Percentiles rank a stretch among this genome's conserved stretches.
Conservation (phyloP, 2,888 invertebrate genomes). For the Pandemis cinnamomeana region DNA sequence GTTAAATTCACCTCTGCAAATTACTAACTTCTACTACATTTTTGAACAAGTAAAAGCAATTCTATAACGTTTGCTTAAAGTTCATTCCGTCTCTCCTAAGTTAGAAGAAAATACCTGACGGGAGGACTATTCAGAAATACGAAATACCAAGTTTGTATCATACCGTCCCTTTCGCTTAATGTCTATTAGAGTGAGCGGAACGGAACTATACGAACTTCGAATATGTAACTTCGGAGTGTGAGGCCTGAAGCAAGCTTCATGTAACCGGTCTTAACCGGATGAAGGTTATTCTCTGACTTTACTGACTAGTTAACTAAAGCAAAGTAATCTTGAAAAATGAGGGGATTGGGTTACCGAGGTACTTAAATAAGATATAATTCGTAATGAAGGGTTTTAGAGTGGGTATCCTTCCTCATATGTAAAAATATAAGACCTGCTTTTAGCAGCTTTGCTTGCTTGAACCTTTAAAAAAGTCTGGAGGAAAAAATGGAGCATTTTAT, state of each 20-base stretch:
- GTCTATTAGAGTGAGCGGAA: too few species aligned
- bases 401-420: too few species aligned
- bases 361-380: not conserved
- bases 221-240: too few species aligned
- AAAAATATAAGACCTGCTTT: too few species aligned
- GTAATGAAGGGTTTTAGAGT: not conserved
- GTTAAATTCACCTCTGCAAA: not conserved
- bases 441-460: too few species aligned
- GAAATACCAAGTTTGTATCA: too few species aligned
- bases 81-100: not conserved
- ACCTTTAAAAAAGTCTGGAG: too few species aligned
- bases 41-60: not conserved
- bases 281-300: conserved; percentile 12
- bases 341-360: not conserved
- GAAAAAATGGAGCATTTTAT: too few species aligned
- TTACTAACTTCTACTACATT: not conserved
- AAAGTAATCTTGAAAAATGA: not conserved
- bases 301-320: conserved; percentile 5
- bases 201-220: too few species aligned
- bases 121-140: too few species aligned
- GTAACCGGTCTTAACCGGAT: conserved; percentile 23
- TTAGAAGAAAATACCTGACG: not conserved
- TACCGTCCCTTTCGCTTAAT: too few species aligned
- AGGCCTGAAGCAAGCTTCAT: conserved; percentile 17
- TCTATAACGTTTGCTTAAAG: not conserved